Conservation (phyloP, 1,140 invertebrate species). For the Drosophila varians region DNA sequence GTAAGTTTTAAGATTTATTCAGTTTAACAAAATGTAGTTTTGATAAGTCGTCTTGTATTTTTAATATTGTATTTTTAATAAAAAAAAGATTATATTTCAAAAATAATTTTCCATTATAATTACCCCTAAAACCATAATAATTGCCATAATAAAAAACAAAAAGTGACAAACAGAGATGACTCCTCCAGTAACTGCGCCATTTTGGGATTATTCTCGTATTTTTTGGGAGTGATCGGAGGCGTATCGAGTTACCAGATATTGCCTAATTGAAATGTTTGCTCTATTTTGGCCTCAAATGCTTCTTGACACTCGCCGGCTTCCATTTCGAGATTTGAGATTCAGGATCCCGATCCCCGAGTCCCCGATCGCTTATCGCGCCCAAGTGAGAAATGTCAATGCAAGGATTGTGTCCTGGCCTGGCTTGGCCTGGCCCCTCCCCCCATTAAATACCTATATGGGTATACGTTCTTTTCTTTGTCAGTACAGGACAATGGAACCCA, state of each 20-base stretch:
- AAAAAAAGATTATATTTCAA: too few relatives aligned
- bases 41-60: too few relatives aligned
- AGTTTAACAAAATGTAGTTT: too few relatives aligned
- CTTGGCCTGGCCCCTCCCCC: background rate
- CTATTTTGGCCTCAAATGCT: constrained; percentile 47
- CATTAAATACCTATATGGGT: background rate
- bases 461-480: too few relatives aligned
- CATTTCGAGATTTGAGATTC: constrained; percentile 14
- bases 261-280: constrained; percentile 57
- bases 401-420: constrained; percentile 21
- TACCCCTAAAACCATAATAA: background rate
- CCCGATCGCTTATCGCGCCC: constrained; percentile 45
- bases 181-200: constrained; percentile 4
- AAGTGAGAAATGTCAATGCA: constrained; percentile 56
- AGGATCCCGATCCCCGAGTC: background rate
- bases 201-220: background rate
- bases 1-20: too few relatives aligned
- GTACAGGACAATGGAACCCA: constrained; percentile 16
- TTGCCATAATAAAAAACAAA: background rate
- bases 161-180: background rate
- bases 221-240: background rate
- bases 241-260: constrained; percentile 52
- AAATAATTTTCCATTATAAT: background rate
- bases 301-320: constrained; percentile 43
- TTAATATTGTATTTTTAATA: background rate